phyloP scores from a whole-genome alignment of 2,113 vertebrate species.

The Spermophilus dauricus region DNA sequence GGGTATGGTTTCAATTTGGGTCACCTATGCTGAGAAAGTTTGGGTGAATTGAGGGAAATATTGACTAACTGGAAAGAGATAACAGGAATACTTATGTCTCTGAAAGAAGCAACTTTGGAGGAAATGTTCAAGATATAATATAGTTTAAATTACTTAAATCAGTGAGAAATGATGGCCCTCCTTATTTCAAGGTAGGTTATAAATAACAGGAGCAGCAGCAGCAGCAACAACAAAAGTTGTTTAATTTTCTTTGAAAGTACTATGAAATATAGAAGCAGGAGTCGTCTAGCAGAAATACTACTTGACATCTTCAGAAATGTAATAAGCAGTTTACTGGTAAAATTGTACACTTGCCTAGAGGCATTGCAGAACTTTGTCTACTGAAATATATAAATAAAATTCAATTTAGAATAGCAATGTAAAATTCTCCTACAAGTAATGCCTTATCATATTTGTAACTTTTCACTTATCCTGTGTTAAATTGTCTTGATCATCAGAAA shows the following conservation, averaged over 20 bases:
- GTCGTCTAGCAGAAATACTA: constrained; percentile 16
- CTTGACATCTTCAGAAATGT: constrained; percentile 32
- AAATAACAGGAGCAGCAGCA: neutral
- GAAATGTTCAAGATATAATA: constrained; percentile 48
- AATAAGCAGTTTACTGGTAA: constrained; percentile 35
- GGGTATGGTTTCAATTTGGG: neutral
- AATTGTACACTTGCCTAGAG: neutral
- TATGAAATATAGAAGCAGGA: constrained; percentile 43
- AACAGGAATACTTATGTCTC: neutral
- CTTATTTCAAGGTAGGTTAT: neutral
- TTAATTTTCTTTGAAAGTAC: constrained; percentile 31
- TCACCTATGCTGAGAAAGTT: neutral
- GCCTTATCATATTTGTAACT: neutral
- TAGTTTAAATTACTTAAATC: constrained; percentile 3
- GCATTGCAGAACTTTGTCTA: neutral
- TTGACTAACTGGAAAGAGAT: neutral
- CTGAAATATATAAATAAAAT: constrained; percentile 65
- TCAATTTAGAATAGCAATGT: neutral
- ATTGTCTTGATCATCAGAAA: neutral
- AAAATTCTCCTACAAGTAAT: neutral
- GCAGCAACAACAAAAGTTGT: neutral
- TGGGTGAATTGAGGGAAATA: neutral
- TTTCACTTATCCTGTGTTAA: neutral
- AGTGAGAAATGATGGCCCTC: neutral
- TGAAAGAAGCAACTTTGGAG: neutral